Evolutionary conservation across 2,888 invertebrate species (phyloP), one percentile per base, ranked within the genome.

Genomic region (Poecilus cupreus): DNA sequence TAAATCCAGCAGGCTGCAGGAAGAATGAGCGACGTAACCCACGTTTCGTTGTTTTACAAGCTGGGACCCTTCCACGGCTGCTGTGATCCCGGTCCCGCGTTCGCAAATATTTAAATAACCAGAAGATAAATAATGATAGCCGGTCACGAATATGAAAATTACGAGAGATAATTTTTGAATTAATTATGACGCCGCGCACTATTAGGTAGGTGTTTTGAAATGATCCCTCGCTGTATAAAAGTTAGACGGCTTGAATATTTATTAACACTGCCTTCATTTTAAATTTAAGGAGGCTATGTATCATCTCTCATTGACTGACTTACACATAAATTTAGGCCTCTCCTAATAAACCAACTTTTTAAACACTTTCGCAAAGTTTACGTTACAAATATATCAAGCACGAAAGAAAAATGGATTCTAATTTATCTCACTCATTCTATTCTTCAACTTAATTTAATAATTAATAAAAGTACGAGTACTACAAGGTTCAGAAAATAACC

Each of bases 31-130:
- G 60, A 64, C 77, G 77, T 64, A 26, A 51, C 51, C 75, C 32
- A 49, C 75, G 26, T 51, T 75, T 24, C 32, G 16, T 51, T 75
- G 75, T 49, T 75, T 75, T 51, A 75, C 75, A 74, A 70, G 70
- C 70, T 70, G 70, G 11, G 39, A 70, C 70, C 70, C 70, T 11
- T 68, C 32, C 20, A 46, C 16, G 46, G 72, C 24, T 49, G 72
- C 43, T 24, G 75, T n/a, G 22, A 39, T 68, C 68, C 68, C 18
- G 10, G 20, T 24, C 60, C 20, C 20, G 4, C 64, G 64, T 24
- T 54, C 51, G 16, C 77, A 78, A 78, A 78, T 78, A 78, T 78
- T 78, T 78, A 68, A 78, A 78, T 68, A 78, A 78, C 60, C 72
- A 54, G 16, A 13, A 76, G 54, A 77, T 77, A 77, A 77, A 77